Evolutionary conservation across 2,797 vertebrate species (phyloP), one percentile per base, ranked within the genome.

Genomic region (Eospalax fontanierii): DNA sequence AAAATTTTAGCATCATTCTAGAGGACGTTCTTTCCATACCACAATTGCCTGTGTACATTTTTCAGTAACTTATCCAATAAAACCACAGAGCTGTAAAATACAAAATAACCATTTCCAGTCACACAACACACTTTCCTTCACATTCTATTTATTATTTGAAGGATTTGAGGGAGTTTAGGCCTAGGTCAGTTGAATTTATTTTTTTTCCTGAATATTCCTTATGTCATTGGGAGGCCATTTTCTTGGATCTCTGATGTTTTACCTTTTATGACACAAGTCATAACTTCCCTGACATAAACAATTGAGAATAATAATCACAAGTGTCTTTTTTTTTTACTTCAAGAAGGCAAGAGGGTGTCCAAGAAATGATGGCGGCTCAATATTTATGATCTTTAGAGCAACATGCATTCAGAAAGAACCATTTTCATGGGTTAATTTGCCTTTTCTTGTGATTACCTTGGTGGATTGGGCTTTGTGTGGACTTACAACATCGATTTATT

Each of bases 161-260:
- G 43, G 84, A 71, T 50, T 75, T 74, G 74, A 73, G 66, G 33
- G 46, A 75, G 11, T 79, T 83, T 74, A 74, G 26, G 33, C 8
- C 22, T n/a, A 70, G 15, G 61, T 12, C 95, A 94, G 73, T 0
- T 19, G 63, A 90, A 71, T 74, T 75, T n/a, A n/a, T 93, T 84
- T 33, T 33, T 5, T 54, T 46, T 26, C 43, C 12, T 28, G 22
- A 28, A 61, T 73, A 92, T 71, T 92, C 11, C n/a, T 87, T 83
- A 6, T 63, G 22, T 1, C 88, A 4, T 79, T 74, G 10, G 33
- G 65, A 71, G 28, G 35, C 1, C 33, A 46, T 89, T 86, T 30
- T 70, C 7, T 22, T 40, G 3, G 38, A 16, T 57, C 24, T 75
- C 28, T 91, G 21, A 21, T 66, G 7, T 83, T 71, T 71, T 59